These are phyloP conservation scores for Tribolium freemani DNA, from an alignment of 2,888 invertebrate genomes.

Conservation along the genomic window DNA sequence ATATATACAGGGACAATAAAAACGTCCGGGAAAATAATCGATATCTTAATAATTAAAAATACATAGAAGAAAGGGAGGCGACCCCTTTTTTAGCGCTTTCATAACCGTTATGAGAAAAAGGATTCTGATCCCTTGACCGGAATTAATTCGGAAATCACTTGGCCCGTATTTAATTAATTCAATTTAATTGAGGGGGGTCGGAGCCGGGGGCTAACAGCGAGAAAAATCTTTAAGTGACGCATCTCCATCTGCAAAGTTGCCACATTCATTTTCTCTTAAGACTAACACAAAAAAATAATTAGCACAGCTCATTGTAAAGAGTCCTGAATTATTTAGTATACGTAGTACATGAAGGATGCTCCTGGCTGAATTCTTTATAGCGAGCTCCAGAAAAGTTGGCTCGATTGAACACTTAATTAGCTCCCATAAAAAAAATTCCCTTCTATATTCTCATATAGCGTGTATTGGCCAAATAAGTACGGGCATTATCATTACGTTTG, in stretches of 20 bases:
- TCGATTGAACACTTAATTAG: constrained; percentile 33
- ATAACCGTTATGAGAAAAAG: neutral
- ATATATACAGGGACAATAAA: constrained; percentile 55
- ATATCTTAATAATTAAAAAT: constrained; percentile 64
- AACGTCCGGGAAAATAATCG: constrained; percentile 54
- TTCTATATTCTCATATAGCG: constrained; percentile 13
- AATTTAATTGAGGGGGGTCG: constrained; percentile 1
- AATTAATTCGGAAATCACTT: constrained; percentile 7
- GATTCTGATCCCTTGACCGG: constrained; percentile 7
- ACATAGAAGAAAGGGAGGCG: constrained; percentile 59
- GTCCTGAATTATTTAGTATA: constrained; percentile 33
- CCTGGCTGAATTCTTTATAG: constrained; percentile 35
- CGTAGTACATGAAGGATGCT: constrained; percentile 21
- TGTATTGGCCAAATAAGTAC: constrained; percentile 15
- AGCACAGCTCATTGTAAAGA: constrained; percentile 21
- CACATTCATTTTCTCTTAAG: neutral
- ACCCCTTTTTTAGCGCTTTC: constrained; percentile 41
- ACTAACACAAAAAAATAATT: constrained; percentile 20
- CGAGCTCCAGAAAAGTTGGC: constrained; percentile 8
- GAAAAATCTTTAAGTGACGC: too few species aligned
- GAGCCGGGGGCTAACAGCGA: too few species aligned
- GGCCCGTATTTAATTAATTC: neutral
- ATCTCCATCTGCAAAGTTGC: too few species aligned
- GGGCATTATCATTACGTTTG: constrained; percentile 4
- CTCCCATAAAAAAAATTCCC: constrained; percentile 22